phyloP scores from a whole-genome alignment of 2,888 invertebrate species.

The Pammene fasciana region DNA sequence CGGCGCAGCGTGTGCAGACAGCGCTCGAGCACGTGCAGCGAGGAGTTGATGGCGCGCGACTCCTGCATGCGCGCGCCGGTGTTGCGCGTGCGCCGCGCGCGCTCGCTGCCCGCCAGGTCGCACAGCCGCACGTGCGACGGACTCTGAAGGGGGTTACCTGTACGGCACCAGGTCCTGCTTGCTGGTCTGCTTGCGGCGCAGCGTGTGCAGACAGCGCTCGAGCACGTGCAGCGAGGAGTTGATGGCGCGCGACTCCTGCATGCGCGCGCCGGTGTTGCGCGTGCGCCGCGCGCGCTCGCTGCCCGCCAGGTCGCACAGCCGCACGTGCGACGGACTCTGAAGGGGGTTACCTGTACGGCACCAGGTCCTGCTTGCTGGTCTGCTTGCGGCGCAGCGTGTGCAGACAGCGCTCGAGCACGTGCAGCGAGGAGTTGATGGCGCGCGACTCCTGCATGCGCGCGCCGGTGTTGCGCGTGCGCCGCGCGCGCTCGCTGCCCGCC shows the following conservation, averaged over 20 bases:
- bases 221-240: no score
- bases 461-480: slow-evolving; percentile 2
- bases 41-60: slow-evolving; percentile 15
- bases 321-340: no score
- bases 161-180: no score
- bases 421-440: slow-evolving; percentile 17
- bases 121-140: no score
- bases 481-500: slow-evolving; percentile 85
- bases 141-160: no score
- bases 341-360: slow-evolving; percentile 12
- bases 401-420: slow-evolving; percentile 15
- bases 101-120: neutral
- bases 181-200: no score
- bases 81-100: neutral
- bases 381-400: slow-evolving; percentile 11
- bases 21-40: slow-evolving; percentile 16
- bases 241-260: no score
- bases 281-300: no score
- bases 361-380: slow-evolving; percentile 2
- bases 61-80: slow-evolving; percentile 5
- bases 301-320: no score
- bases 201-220: no score
- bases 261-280: no score
- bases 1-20: slow-evolving; percentile 12
- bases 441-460: slow-evolving; percentile 7